Evolutionary conservation across 1,140 invertebrate species (phyloP), one percentile per base, ranked within the genome.

Genomic region (Trichonephila inaurata): DNA sequence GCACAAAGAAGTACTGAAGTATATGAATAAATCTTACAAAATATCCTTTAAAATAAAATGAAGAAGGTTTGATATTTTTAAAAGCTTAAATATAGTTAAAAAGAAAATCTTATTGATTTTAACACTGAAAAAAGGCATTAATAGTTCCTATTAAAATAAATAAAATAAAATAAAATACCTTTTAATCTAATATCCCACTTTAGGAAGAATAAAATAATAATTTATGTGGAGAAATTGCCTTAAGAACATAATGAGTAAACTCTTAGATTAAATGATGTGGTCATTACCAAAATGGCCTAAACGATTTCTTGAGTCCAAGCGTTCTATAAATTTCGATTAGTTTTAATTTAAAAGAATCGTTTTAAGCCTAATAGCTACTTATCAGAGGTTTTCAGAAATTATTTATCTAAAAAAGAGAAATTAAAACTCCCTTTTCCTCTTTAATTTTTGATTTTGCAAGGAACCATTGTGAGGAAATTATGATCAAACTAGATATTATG

Each of bases 311-410:
- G 12, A 69, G 24, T 21, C 2, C 0, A 12, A 12, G n/a, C 66
- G n/a, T 69, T 69, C 66, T 4, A 69, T 69, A 69, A 69, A 69
- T 69, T 69, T 24, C 66, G 28, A 69, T 69, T 28, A 69, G 66
- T 28, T 69, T 24, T 69, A 28, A 69, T 69, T 69, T 21, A 10
- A 3, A 24, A 69, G 66, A 69, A 69, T 69, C 10, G 4, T 51
- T 24, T n/a, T 24, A 69, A 69, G n/a, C n/a, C 66, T 69, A 69
- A 69, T 69, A 21, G 24, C 66, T 28, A 69, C n/a, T 24, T 69
- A 69, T 69, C 66, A 24, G 66, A 69, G 66, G 66, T 69, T 69
- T 69, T 12, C 7, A 12, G 24, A 24, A 24, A 24, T 69, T 69
- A 69, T 69, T 69, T 69, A 69, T 69, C n/a, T 12, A 24, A 28